Evolutionary conservation across 2,888 invertebrate species (phyloP).

Genomic region (Xanthorhoe spadicearia): DNA sequence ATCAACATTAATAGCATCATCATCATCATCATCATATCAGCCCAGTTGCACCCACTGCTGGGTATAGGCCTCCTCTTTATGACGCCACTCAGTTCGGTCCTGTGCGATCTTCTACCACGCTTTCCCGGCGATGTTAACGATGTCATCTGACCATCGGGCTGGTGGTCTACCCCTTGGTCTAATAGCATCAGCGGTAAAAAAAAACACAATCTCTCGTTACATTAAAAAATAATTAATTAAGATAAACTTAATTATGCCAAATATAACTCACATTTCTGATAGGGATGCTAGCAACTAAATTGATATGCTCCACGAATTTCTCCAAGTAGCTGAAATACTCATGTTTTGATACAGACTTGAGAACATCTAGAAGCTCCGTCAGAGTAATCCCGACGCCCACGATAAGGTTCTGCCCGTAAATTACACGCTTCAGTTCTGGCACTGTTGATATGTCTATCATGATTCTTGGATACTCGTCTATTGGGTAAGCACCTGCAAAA

Average conservation of each 20-base stretch:
- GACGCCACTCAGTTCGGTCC: too few species aligned
- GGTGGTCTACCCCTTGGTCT: too few species aligned
- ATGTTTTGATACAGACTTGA: slow-evolving; percentile 56
- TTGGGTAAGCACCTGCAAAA: slow-evolving; percentile 70
- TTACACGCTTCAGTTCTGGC: slow-evolving; percentile 61
- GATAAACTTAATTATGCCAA: not conserved
- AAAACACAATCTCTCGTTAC: too few species aligned
- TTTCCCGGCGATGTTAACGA: too few species aligned
- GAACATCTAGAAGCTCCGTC: slow-evolving; percentile 71
- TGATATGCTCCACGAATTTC: slow-evolving; percentile 87
- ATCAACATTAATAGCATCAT: too few species aligned
- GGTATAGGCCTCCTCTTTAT: too few species aligned
- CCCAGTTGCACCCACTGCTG: too few species aligned
- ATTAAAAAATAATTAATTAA: too few species aligned
- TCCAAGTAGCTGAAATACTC: slow-evolving; percentile 85
- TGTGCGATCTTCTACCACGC: too few species aligned
- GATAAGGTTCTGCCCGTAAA: slow-evolving; percentile 68
- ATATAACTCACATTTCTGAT: slow-evolving; percentile 87
- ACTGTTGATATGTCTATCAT: slow-evolving; percentile 71
- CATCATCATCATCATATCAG: too few species aligned
- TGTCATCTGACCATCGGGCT: too few species aligned
- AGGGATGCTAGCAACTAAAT: slow-evolving; percentile 89
- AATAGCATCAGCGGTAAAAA: too few species aligned
- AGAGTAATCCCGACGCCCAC: slow-evolving; percentile 71
- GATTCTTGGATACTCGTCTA: slow-evolving; percentile 62